Evolutionary conservation across 2,888 invertebrate species (phyloP).

Genomic region (Hyposoter didymator): DNA sequence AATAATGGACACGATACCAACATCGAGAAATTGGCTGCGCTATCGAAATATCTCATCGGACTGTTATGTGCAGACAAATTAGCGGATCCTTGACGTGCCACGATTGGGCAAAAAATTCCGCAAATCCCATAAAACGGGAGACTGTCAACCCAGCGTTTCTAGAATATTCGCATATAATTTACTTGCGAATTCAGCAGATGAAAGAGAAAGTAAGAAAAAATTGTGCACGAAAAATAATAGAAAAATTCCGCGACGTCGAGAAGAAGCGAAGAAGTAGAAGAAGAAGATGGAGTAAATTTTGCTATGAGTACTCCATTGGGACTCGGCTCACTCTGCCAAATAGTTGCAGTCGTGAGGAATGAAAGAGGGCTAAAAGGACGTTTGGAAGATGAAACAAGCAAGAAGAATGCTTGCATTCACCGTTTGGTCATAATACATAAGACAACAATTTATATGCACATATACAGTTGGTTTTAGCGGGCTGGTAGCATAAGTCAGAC

Average conservation of each 20-base stretch:
- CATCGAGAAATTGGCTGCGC: background rate
- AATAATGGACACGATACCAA: background rate
- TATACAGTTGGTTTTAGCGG: slow-evolving; percentile 33
- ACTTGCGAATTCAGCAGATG: background rate
- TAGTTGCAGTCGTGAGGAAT: slow-evolving; percentile 46
- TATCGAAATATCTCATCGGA: background rate
- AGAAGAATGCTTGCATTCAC: slow-evolving; percentile 38
- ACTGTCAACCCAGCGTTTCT: background rate
- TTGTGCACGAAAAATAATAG: slow-evolving; percentile 6
- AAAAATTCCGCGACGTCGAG: background rate
- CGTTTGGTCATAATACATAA: slow-evolving; percentile 22
- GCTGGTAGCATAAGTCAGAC: slow-evolving; percentile 66
- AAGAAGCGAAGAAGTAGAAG: background rate
- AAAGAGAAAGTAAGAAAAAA: background rate
- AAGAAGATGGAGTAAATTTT: slow-evolving; percentile 31
- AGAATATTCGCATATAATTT: background rate
- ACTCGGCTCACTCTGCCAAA: slow-evolving; percentile 60
- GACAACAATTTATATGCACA: slow-evolving; percentile 4
- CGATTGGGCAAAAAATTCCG: background rate
- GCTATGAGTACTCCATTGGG: slow-evolving; percentile 10
- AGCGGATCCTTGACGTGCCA: background rate
- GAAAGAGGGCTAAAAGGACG: background rate
- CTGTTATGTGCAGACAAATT: background rate
- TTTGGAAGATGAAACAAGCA: slow-evolving; percentile 40
- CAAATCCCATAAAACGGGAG: background rate